Conservation (phyloP, 2,888 invertebrate species). For the Pandemis corylana region DNA sequence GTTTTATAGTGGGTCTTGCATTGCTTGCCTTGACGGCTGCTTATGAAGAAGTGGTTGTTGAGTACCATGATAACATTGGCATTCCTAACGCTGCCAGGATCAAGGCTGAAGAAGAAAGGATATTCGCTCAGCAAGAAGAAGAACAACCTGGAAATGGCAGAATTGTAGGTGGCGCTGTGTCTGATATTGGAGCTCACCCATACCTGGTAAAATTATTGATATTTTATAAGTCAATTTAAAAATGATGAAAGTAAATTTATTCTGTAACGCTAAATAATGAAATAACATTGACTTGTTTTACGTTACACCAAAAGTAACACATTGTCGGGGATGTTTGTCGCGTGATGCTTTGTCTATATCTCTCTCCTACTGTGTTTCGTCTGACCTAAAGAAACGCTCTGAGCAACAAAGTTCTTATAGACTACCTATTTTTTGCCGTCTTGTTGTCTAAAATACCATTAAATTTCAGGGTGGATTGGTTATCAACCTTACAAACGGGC, state of each 20-base stretch:
- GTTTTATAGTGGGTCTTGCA: slow-evolving; percentile 12
- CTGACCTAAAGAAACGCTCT: too few species aligned
- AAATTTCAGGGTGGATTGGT: slow-evolving; percentile 60
- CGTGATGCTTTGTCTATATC: too few species aligned
- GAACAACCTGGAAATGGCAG: neutral
- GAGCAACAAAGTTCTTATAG: too few species aligned
- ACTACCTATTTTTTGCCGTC: too few species aligned
- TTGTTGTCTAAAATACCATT: too few species aligned
- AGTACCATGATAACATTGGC: slow-evolving; percentile 26
- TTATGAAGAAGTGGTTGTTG: slow-evolving; percentile 9
- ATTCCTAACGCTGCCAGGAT: slow-evolving; percentile 35
- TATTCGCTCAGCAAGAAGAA: slow-evolving; percentile 3
- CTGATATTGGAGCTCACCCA: slow-evolving; percentile 24
- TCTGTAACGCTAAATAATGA: too few species aligned
- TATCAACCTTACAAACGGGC: slow-evolving; percentile 56
- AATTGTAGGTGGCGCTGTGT: slow-evolving; percentile 35
- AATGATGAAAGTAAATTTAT: too few species aligned
- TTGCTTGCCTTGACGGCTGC: slow-evolving; percentile 22
- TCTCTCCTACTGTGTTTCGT: too few species aligned
- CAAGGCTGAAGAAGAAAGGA: slow-evolving; percentile 27
- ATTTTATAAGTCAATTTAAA: too few species aligned
- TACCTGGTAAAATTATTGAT: slow-evolving; percentile 29
- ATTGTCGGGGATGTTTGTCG: too few species aligned
- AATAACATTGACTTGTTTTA: too few species aligned
- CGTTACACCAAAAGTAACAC: too few species aligned